These are phyloP conservation scores for Colinus virginianus DNA, from an alignment of 2,113 vertebrate species.

Conservation along the genomic window DNA sequence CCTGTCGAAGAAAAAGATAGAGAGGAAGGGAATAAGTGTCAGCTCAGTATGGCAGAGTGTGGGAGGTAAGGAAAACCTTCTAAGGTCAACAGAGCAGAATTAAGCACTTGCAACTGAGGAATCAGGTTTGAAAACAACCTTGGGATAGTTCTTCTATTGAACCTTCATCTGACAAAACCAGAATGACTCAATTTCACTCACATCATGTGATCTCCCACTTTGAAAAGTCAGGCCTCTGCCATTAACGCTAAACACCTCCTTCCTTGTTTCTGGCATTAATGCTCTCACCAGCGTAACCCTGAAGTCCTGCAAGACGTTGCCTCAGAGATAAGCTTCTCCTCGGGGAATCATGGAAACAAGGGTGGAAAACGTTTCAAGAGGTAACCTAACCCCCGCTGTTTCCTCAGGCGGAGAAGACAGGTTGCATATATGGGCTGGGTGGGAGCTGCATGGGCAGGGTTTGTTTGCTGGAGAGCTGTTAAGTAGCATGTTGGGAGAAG, in stretches of 20 bases:
- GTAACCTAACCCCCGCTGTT: neutral
- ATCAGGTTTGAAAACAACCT: neutral
- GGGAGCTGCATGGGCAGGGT: neutral
- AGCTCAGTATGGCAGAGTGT: neutral
- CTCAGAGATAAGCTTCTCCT: slow-evolving; percentile 41
- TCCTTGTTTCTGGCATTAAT: slow-evolving; percentile 30
- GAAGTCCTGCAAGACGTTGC: slow-evolving; percentile 41
- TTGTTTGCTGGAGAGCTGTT: slow-evolving; percentile 37
- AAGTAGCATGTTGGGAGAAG: neutral
- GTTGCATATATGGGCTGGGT: neutral
- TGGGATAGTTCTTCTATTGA: slow-evolving; percentile 1
- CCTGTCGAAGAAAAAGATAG: neutral
- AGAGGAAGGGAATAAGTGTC: neutral
- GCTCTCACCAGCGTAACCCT: neutral
- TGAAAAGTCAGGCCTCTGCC: neutral
- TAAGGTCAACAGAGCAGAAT: neutral
- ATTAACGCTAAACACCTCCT: neutral
- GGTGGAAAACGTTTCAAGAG: slow-evolving; percentile 33
- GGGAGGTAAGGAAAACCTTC: neutral
- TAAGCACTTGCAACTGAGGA: neutral
- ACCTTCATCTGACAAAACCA: slow-evolving; percentile 1
- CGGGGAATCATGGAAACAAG: slow-evolving; percentile 41
- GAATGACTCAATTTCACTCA: neutral
- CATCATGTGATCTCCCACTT: slow-evolving; percentile 12
- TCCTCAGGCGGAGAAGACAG: slow-evolving; percentile 1